Base-by-base conservation (phyloP, 92 coral and sea anemone species). In the Scolanthus callimorphus region DNA sequence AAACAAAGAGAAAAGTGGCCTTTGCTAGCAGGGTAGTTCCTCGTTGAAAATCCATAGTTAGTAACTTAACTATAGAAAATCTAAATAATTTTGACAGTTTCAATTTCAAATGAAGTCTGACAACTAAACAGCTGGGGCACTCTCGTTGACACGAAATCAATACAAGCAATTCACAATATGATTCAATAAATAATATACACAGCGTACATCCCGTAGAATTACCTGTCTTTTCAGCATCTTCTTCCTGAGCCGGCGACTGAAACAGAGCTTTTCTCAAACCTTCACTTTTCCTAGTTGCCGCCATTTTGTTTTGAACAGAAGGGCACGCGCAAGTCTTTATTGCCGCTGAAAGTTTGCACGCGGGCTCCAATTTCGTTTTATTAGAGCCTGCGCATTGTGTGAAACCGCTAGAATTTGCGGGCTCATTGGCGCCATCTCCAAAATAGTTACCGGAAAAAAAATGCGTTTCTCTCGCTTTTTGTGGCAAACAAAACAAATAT, bases 221-320 rank as follows among this genome's bases (percentile, higher is more conserved):
- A 88, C 96, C 96, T 73, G 96, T 62, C 45, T 71, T 25, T 67
- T 84, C 65, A n/a, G 67, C 39, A 15, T 56, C 55, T 13, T 69
- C 78, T 17, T 20, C 48, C 0, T 27, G 20, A 9, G 22, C 65
- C 64, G 96, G 98, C 11, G 98, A 84, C 25, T 79, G 80, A 76
- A 92, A 92, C 34, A 92, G 92, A 27, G 87, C 88, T 59, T 88
- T 92, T 74, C 98, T 79, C 29, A 73, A 71, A 3, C 70, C 41
- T 24, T 61, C 68, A 31, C 69, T 15, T 34, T 34, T 34, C 41
- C 15, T 34, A 6, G 34, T 65, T 21, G 79, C 78, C 89, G 97
- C 97, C 97, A 87, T 87, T 56, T 83, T 83, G 4, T 10, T 46
- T 46, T 9, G 4, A 46, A 46, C 19, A 4, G 6, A 10, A 4